Base-by-base conservation (phyloP, 1,140 invertebrate genomes). In the Oppia nitens region DNA sequence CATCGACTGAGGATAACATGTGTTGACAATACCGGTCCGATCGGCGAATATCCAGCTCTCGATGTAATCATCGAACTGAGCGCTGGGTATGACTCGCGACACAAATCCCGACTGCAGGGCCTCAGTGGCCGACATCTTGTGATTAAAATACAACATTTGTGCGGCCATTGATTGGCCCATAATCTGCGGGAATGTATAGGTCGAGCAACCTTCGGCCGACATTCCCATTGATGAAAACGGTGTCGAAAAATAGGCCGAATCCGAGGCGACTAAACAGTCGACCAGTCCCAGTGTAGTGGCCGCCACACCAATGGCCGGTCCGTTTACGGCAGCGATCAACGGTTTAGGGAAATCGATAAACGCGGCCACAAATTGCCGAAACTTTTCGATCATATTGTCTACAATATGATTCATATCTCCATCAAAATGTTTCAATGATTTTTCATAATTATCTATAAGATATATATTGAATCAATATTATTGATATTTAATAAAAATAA, bases 291-390 rank as follows among this genome's bases (percentile, higher is more conserved):
- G 71, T 0, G 82, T 79, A 11, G 91, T 95, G 0, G 83, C 82
- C 51, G 81, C 82, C 63, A 96, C 81, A 21, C 94, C 94, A 61
- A 95, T 79, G 20, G 91, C 88, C 53, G 87, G 88, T 40, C 91
- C 93, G 78, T 96, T 92, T 0, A 97, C 81, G 47, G 93, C 72
- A 40, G 81, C 85, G 58, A 95, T 77, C 47, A 97, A 68, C 21
- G 92, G 75, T 72, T 97, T 97, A 0, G 87, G 84, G 69, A 87
- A 93, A 60, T 80, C 77, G 62, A 96, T 89, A 63, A 93, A 81
- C 2, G 83, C 73, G 62, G 78, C 74, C 12, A 94, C 76, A 72
- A 87, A 87, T 29, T 79, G 60, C 24, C 67, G 62, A 3, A 68
- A 32, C 0, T 47, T 20, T 48, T 29, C 20, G 23, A 67, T 47